Evolutionary conservation across 2,888 invertebrate species (phyloP).

Genomic region (Linyphia triangularis): DNA sequence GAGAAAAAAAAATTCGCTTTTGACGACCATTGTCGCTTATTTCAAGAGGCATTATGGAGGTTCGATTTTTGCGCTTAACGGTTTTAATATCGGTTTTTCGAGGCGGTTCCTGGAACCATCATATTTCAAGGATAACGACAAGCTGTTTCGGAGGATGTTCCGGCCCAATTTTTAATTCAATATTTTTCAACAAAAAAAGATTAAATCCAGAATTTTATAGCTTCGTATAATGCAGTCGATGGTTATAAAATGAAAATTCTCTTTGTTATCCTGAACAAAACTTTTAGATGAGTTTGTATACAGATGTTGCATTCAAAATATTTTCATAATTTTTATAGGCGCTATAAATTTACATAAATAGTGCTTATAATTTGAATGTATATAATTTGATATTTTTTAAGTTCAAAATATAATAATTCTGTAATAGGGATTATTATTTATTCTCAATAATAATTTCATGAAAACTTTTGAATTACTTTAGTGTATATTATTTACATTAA

Average conservation of each 20-base stretch:
- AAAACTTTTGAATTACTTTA: too few species aligned
- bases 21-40: slow-evolving; percentile 38
- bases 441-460: too few species aligned
- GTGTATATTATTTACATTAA: too few species aligned
- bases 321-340: too few species aligned
- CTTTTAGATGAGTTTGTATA: too few species aligned
- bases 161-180: neutral
- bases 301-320: too few species aligned
- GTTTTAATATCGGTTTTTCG: slow-evolving; percentile 20
- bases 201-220: neutral
- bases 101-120: neutral
- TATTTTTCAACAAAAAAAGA: neutral
- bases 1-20: neutral
- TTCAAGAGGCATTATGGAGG: slow-evolving; percentile 18
- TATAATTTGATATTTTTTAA: too few species aligned
- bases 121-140: slow-evolving; percentile 32
- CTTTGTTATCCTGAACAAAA: too few species aligned
- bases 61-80: slow-evolving; percentile 43
- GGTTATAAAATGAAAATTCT: neutral
- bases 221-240: neutral
- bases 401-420: too few species aligned
- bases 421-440: too few species aligned
- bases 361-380: too few species aligned
- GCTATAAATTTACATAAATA: too few species aligned
- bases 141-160: neutral